Percentiles rank a stretch among this genome's conserved stretches.
These are phyloP conservation scores for Edolisoma coerulescens DNA, from an alignment of 2,113 vertebrate species.

Conservation along the genomic window DNA sequence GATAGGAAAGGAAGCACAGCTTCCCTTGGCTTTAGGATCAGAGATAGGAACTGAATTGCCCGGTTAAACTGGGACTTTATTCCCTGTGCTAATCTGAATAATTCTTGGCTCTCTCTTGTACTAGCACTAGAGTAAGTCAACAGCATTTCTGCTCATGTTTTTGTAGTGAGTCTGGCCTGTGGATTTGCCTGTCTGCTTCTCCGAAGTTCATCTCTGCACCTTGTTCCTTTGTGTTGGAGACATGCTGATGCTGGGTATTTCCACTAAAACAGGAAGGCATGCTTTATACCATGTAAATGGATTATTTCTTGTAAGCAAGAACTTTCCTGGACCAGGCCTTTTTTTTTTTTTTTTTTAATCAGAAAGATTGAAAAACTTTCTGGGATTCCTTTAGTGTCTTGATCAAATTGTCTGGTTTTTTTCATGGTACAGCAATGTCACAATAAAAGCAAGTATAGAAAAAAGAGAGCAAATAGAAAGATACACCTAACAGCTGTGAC, in stretches of 20 bases:
- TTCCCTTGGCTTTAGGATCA: background rate
- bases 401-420: background rate
- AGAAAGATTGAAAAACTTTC: constrained; percentile 9
- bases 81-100: background rate
- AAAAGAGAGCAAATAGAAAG: background rate
- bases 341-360: background rate
- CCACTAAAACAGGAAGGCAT: background rate
- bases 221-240: background rate
- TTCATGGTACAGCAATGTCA: background rate
- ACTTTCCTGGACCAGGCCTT: background rate
- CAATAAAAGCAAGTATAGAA: background rate
- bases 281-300: background rate
- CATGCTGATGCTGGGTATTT: background rate
- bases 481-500: background rate
- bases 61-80: background rate
- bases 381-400: constrained; percentile 28
- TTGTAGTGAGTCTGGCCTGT: background rate
- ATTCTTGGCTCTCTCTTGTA: background rate
- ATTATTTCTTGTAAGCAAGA: constrained; percentile 1
- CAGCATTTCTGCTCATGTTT: background rate
- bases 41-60: background rate
- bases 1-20: background rate
- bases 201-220: background rate
- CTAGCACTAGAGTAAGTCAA: rapidly evolving
- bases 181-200: background rate